Base-by-base conservation (phyloP, 2,888 invertebrate species). In the Vesta saturnalis region DNA sequence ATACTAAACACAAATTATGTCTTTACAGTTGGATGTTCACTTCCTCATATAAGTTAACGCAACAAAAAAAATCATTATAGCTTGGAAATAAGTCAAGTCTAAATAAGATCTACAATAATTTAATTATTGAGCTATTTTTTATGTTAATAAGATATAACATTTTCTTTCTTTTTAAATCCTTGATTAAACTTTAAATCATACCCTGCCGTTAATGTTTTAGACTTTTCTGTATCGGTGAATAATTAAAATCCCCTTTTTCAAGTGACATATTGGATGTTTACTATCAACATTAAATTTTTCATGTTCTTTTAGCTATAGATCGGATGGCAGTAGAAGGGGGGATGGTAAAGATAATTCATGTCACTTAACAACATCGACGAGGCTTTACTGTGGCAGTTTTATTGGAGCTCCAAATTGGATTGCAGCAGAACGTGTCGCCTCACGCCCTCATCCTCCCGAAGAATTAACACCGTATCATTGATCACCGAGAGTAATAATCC, bases 281-380 rank as follows among this genome's bases (percentile, higher is more conserved):
- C 81, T 80, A 79, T 77, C 80, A 77, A 80, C 82, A 76, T 81
- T 81, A 82, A 83, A 82, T 83, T 82, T 82, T 82, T 81, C 83
- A 82, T 82, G 82, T 82, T 81, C 80, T 77, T 79, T 77, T 78
- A 75, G 76, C 74, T 70, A 76, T 75, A 76, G 74, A 77, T 76
- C 74, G 74, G 72, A 69, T 67, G 67, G 63, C 73, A 64, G 69
- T 73, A 23, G 23, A 8, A 23, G 77, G 72, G 75, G 79, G 77
- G 70, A 62, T 74, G 73, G 78, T 76, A 70, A 73, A 83, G 84
- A 84, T 84, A 85, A 84, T 84, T 84, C 85, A 83, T 82, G 85
- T 85, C 85, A 84, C 84, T 84, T 84, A 83, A 82, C 83, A 81
- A 80, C 83, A 83, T 83, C 84, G 84, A 83, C 83, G 81, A 81